Evolutionary conservation across 2,797 vertebrate species (phyloP), one percentile per base, ranked within the genome.

Genomic region (Myotis daubentonii): DNA sequence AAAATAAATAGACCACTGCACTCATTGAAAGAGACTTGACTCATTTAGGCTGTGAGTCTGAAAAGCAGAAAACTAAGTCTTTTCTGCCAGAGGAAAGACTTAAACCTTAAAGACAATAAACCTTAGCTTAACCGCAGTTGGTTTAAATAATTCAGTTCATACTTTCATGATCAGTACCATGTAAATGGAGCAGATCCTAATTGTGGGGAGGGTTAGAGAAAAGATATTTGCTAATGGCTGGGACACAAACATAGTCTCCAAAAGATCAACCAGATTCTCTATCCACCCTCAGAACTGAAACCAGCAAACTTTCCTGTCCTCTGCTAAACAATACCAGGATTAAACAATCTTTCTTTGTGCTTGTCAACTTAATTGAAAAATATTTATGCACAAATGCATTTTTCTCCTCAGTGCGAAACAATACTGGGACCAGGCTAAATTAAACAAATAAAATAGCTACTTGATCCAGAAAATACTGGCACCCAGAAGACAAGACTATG

Each of bases 111-210:
- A 38, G 38, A 38, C 38, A 38, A 38, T 38, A 38, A 38, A 38
- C 38, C 83, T 92, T 90, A 70, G 38, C 30, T 79, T 16, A 66
- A 47, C 75, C 30, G 17, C 28, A 62, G 5, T 33, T 16, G 51
- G n/a, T 60, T 91, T 83, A 93, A 89, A 89, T 68, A 86, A 87
- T 76, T 91, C 71, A 84, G 71, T 38, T 53, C 68, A 75, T 25
- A 82, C 17, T 78, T 66, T 81, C 22, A 38, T 62, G 41, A 66
- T 38, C 20, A 28, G 41, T 25, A 41, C 23, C 87, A 38, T 5
- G 30, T 47, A 16, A 74, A 41, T 5, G 19, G 47, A 70, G 4
- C 22, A 72, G 41, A 33, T 36, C 38, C 10, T 72, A 47, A 74
- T 4, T 65, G 25, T 30, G 36, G 79, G 57, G 53, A 33, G 4